Evolutionary conservation across 2,797 vertebrate species (phyloP), one percentile per base, ranked within the genome.

Genomic region (Lophius americanus): DNA sequence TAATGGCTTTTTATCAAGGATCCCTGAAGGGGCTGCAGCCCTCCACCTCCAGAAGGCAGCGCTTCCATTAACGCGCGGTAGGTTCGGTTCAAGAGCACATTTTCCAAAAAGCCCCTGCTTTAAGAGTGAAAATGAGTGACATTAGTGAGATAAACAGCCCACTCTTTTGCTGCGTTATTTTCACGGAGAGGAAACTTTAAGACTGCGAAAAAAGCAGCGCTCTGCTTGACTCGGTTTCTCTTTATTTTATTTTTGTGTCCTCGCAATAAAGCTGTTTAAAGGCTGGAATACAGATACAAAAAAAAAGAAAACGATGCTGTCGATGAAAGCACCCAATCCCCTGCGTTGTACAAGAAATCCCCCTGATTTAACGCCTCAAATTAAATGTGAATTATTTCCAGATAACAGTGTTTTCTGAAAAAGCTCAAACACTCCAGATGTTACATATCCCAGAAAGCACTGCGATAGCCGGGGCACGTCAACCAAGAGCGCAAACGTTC

Each of bases 121-220:
- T 91, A 81, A 88, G 90, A 91, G 89, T 91, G n/a, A 75, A 88
- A 89, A 90, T 85, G 73, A 84, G 67, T 78, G 83, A 86, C 83
- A 88, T 87, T 81, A 85, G 79, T 59, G 77, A 86, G 76, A 85
- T 81, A 85, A 83, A 87, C 88, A 82, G 43, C 83, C 85, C 73
- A 85, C 79, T 39, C 69, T 46, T 55, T 55, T 49, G 67, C 60
- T 67, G 79, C 76, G 79, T 82, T 69, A 75, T 76, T 76, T 77
- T 59, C 67, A 67, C 72, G 63, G 66, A 66, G 60, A 70, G 67
- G 51, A 63, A 60, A 78, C 76, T 77, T 85, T 49, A 87, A 86
- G 83, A 84, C 61, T 52, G 83, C 70, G 46, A 70, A 77, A 69
- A 77, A 69, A 10, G 41, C 43, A 70, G 68, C 55, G 70, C 51